Conservation (phyloP, 2,113 vertebrate genomes). For the Ploceus nigricollis region DNA sequence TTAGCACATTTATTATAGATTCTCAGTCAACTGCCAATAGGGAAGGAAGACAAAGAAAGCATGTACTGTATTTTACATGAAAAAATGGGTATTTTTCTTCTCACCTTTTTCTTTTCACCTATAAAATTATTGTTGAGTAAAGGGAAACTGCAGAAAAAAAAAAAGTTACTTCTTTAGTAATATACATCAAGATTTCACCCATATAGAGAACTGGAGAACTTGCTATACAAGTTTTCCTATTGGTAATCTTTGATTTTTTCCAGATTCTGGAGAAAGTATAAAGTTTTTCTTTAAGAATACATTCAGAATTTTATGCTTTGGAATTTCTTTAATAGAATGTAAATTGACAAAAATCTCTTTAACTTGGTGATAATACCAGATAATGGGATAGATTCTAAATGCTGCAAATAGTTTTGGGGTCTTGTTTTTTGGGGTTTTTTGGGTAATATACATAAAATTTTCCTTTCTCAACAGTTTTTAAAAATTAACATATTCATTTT, state of each 20-base stretch:
- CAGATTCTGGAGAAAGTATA: background rate
- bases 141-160: background rate
- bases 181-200: background rate
- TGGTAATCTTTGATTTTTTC: background rate
- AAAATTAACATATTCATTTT: background rate
- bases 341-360: background rate
- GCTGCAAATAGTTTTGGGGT: background rate
- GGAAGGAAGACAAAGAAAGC: background rate
- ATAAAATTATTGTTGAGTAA: background rate
- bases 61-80: background rate
- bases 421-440: background rate
- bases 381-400: background rate
- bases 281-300: background rate
- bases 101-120: background rate
- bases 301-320: background rate
- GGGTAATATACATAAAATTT: background rate
- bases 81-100: background rate
- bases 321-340: background rate
- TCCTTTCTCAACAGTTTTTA: background rate
- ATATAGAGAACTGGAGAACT: background rate
- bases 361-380: background rate
- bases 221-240: background rate
- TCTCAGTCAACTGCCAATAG: background rate
- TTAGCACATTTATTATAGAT: background rate
- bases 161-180: background rate